phyloP scores from a whole-genome alignment of 2,888 invertebrate genomes.

The Brachyopa scutellaris region DNA sequence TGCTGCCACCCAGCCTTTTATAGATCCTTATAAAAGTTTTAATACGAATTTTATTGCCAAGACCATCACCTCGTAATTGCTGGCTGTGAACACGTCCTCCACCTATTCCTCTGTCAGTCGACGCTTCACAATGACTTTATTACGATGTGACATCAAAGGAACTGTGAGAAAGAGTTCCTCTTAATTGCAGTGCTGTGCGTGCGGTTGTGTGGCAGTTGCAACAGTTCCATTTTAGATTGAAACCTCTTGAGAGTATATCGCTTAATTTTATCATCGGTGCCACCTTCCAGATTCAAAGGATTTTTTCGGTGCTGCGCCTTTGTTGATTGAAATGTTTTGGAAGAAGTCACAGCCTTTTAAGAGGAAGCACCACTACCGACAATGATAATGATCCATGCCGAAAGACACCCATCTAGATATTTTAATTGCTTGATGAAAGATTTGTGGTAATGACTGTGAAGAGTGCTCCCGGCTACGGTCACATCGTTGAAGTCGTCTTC shows the following conservation, averaged over 20 bases:
- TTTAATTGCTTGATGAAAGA: constrained; percentile 72
- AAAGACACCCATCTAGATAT: constrained; percentile 71
- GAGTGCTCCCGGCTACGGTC: constrained; percentile 55
- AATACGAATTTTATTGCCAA: constrained; percentile 63
- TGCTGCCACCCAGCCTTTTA: constrained; percentile 49
- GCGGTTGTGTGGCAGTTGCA: constrained; percentile 15
- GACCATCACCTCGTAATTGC: constrained; percentile 62
- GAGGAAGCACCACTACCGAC: constrained; percentile 38
- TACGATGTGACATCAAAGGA: constrained; percentile 71
- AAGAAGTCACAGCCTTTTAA: constrained; percentile 60
- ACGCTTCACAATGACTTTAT: constrained; percentile 64
- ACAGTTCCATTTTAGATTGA: constrained; percentile 60
- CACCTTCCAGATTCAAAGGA: constrained; percentile 63
- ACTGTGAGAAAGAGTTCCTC: constrained; percentile 66
- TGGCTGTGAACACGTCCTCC: constrained; percentile 59
- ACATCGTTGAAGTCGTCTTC: constrained; percentile 24
- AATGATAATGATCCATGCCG: constrained; percentile 71
- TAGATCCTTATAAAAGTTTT: constrained; percentile 60
- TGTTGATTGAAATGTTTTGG: constrained; percentile 70
- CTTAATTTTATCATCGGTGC: constrained; percentile 67
- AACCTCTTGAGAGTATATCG: constrained; percentile 59
- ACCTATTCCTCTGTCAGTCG: constrained; percentile 42
- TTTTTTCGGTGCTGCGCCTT: constrained; percentile 42
- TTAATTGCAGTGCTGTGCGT: constrained; percentile 52
- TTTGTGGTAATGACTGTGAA: constrained; percentile 72